These are phyloP conservation scores for Rachycentron canadum DNA, from an alignment of 2,797 vertebrate species.

Conservation along the genomic window DNA sequence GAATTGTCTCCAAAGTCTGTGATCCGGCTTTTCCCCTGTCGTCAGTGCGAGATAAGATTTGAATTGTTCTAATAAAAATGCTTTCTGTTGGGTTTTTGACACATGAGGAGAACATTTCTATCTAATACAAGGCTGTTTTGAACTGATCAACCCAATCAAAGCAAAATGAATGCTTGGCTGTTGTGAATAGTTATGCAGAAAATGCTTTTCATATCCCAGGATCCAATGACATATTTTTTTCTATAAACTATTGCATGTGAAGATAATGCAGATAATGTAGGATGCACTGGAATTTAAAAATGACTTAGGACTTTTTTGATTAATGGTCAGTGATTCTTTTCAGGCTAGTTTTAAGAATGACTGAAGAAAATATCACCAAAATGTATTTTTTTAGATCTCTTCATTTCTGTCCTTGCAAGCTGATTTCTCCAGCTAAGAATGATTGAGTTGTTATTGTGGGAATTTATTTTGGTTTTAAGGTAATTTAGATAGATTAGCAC, in stretches of 20 bases:
- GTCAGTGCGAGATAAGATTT: constrained; percentile 50
- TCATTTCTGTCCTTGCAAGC: constrained; percentile 56
- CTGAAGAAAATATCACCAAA: constrained; percentile 39
- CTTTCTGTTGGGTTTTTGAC: constrained; percentile 14
- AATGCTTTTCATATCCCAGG: neutral
- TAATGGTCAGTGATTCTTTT: constrained; percentile 34
- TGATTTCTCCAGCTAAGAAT: constrained; percentile 37
- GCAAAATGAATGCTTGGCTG: neutral
- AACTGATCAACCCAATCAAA: neutral
- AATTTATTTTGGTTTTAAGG: constrained; percentile 9
- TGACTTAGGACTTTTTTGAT: constrained; percentile 25
- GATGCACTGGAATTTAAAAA: constrained; percentile 1
- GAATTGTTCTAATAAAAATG: constrained; percentile 53
- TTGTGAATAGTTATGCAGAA: neutral
- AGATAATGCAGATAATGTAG: neutral
- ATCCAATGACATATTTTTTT: neutral
- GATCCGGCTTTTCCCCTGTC: constrained; percentile 55
- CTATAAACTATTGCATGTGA: neutral
- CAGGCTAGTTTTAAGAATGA: constrained; percentile 24
- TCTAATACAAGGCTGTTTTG: constrained; percentile 1
- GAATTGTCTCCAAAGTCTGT: constrained; percentile 62
- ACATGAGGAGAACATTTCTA: neutral
- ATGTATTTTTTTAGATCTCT: constrained; percentile 43
- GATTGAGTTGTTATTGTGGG: constrained; percentile 43
- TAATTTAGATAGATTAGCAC: neutral